Conservation (phyloP, 2,113 vertebrate genomes). For the Marcusenius ussheri region DNA sequence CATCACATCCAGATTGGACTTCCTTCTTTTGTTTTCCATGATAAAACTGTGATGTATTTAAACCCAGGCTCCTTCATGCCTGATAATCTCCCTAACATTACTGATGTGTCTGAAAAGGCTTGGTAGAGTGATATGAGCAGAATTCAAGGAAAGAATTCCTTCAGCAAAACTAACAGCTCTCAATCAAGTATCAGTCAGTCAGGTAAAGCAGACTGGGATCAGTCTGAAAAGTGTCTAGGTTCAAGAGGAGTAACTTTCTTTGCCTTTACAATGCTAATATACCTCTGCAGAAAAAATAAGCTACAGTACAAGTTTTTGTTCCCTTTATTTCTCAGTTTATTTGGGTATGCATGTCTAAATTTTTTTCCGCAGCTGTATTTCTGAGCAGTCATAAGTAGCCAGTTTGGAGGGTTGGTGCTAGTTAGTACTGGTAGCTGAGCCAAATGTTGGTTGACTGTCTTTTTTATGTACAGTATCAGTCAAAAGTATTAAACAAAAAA, state of each 20-base stretch:
- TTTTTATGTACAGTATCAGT: background rate
- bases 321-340: too few species aligned
- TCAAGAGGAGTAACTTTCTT: background rate
- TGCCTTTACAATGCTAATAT: background rate
- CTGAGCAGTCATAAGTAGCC: background rate
- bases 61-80: background rate
- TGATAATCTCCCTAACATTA: background rate
- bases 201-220: background rate
- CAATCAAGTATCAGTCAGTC: background rate
- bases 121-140: background rate
- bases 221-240: background rate
- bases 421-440: background rate
- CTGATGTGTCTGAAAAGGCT: background rate
- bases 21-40: slow-evolving; percentile 8
- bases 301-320: too few species aligned
- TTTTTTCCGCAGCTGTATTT: background rate
- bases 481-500: background rate
- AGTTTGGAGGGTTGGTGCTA: background rate
- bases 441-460: background rate
- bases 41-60: background rate
- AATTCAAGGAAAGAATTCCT: background rate
- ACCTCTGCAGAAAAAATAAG: too few species aligned
- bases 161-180: background rate
- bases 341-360: too few species aligned
- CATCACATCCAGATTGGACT: background rate